phyloP scores from a whole-genome alignment of 37 sponge, comb jelly and placozoan species.

The Halichondria panicea region DNA sequence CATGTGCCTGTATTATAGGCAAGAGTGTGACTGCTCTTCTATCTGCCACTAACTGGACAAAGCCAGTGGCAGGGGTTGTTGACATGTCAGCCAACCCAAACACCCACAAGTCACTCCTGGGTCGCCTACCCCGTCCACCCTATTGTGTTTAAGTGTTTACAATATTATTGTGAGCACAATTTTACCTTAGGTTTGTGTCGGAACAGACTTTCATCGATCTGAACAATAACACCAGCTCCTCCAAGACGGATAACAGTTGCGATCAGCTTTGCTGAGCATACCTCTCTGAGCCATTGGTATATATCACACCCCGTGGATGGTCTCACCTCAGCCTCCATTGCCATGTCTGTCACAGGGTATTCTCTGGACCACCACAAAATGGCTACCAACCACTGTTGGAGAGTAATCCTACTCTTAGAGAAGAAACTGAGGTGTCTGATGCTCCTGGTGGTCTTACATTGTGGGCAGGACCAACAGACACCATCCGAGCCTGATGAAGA shows the following conservation, averaged over 20 bases:
- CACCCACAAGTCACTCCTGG: constrained; percentile 58
- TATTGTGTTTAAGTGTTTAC: not conserved
- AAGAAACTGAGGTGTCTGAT: constrained; percentile 51
- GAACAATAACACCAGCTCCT: constrained; percentile 25
- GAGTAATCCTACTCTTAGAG: constrained; percentile 17
- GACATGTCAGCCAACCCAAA: constrained; percentile 69
- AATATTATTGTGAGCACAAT: not conserved
- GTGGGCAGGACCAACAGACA: too few relatives aligned
- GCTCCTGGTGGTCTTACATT: too few relatives aligned
- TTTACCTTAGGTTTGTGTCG: constrained; percentile 56
- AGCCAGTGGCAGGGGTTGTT: constrained; percentile 33
- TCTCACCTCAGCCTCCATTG: constrained; percentile 10
- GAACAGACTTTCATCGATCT: constrained; percentile 58
- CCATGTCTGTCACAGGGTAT: constrained; percentile 23
- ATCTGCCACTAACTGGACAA: constrained; percentile 46
- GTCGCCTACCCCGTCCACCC: constrained; percentile 49
- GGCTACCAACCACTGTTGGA: constrained; percentile 46
- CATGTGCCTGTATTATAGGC: constrained; percentile 58
- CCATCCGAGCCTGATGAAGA: too few relatives aligned
- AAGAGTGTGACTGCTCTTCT: constrained; percentile 59
- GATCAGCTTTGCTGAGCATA: constrained; percentile 41
- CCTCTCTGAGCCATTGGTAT: constrained; percentile 48
- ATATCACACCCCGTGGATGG: constrained; percentile 15
- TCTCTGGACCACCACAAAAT: constrained; percentile 15
- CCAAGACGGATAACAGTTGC: constrained; percentile 17